These are phyloP conservation scores for Petrocephalus sullivani DNA, from an alignment of 2,797 vertebrate genomes.

Conservation along the genomic window DNA sequence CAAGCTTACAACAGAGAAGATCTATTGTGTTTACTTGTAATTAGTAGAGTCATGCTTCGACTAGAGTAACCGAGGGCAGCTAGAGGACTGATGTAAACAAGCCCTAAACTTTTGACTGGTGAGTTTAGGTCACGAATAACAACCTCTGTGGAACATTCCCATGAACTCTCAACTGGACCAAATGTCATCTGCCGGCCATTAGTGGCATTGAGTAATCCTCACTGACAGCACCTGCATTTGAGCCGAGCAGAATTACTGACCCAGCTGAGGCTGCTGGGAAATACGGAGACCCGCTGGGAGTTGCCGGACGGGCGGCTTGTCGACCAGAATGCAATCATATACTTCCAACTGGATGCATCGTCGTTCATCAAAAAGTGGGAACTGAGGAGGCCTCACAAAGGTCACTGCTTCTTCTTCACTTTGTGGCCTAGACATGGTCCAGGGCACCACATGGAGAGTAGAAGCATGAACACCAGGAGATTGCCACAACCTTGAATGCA, in stretches of 20 bases:
- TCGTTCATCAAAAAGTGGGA: no score
- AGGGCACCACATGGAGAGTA: not conserved
- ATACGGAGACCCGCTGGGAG: not conserved
- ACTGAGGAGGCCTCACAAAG: not conserved
- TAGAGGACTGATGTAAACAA: not conserved
- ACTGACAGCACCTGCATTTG: not conserved
- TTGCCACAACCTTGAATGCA: not conserved
- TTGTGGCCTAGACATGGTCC: not conserved
- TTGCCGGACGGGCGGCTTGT: not conserved
- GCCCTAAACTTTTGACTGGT: not conserved
- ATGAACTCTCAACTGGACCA: not conserved
- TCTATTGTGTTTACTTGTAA: not conserved
- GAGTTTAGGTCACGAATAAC: not conserved
- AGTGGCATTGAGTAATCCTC: not conserved
- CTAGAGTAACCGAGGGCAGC: not conserved
- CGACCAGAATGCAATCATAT: not conserved
- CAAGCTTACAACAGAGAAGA: not conserved
- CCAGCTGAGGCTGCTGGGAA: not conserved
- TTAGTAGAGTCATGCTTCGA: not conserved
- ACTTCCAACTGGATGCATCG: not conserved
- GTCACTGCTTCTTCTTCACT: not conserved
- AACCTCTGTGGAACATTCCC: not conserved
- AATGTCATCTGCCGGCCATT: not conserved
- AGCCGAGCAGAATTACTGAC: not conserved
- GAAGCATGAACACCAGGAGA: not conserved